These are phyloP conservation scores for Lepidocolaptes lacrymiger DNA, from an alignment of 2,797 vertebrate genomes.

Conservation along the genomic window DNA sequence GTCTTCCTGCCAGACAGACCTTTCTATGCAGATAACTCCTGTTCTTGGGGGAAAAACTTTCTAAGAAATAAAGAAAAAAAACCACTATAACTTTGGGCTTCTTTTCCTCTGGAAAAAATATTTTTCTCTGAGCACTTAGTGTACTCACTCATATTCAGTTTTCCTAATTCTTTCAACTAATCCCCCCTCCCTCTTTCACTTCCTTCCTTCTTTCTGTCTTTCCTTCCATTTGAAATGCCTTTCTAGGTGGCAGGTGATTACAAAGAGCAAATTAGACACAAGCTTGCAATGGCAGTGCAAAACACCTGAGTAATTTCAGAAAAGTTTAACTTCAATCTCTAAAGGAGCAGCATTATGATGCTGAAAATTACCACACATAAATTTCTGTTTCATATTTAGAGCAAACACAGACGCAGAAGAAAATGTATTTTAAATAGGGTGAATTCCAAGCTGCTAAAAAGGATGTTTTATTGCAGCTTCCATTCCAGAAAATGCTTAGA, in stretches of 20 bases:
- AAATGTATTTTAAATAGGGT: not conserved
- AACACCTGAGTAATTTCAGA: not conserved
- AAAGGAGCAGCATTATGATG: not conserved
- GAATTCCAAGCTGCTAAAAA: not conserved
- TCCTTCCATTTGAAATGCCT: not conserved
- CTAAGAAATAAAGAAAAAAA: not conserved
- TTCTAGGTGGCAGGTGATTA: not conserved
- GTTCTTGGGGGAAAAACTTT: not conserved
- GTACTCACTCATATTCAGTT: not conserved
- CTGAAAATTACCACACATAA: not conserved
- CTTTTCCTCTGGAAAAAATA: not conserved
- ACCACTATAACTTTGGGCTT: accelerated
- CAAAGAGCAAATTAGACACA: not conserved
- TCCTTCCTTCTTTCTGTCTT: not conserved
- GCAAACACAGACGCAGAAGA: not conserved
- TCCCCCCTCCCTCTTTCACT: not conserved
- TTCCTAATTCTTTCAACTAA: not conserved
- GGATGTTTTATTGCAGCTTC: not conserved
- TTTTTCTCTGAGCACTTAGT: not conserved
- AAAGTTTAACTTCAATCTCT: not conserved
- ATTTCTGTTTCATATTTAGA: not conserved
- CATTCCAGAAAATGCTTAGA: not conserved
- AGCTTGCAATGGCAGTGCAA: not conserved
- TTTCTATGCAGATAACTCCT: not conserved
- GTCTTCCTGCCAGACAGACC: not conserved